Evolutionary conservation across 2,797 vertebrate species (phyloP).

Genomic region (Pseudomugil gertrudae): DNA sequence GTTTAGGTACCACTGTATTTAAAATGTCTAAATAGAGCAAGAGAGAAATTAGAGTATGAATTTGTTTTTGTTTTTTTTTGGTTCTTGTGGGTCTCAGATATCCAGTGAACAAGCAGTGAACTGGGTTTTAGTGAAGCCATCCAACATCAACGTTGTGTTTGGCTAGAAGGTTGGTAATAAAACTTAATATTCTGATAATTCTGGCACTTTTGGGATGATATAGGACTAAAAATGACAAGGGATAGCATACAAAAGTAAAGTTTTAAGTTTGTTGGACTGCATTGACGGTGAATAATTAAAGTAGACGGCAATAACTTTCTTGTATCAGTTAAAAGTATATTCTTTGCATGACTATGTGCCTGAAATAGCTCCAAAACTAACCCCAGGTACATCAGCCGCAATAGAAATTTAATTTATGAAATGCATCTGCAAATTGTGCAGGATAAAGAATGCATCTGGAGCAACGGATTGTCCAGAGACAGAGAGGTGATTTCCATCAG

Average conservation of each 20-base stretch:
- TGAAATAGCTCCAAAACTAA: slow-evolving; percentile 29
- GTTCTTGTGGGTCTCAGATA: neutral
- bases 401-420: neutral
- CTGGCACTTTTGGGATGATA: slow-evolving; percentile 27
- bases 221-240: slow-evolving; percentile 27
- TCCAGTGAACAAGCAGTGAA: slow-evolving; percentile 13
- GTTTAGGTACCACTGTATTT: neutral
- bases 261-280: neutral
- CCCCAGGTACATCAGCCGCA: slow-evolving; percentile 5
- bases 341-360: neutral
- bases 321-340: slow-evolving; percentile 12
- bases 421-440: neutral
- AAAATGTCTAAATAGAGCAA: neutral
- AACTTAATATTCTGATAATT: slow-evolving; percentile 58
- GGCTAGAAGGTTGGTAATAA: slow-evolving; percentile 33
- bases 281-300: slow-evolving; percentile 25
- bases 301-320: slow-evolving; percentile 12
- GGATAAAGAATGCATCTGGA: slow-evolving; percentile 18
- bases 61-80: neutral
- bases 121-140: slow-evolving; percentile 26
- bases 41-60: too few relatives aligned
- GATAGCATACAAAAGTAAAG: slow-evolving; percentile 28
- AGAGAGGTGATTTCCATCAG: slow-evolving; percentile 3
- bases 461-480: slow-evolving; percentile 13
- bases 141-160: slow-evolving; percentile 65